Evolutionary conservation across 2,113 vertebrate species (phyloP).

Genomic region (Origma solitaria): DNA sequence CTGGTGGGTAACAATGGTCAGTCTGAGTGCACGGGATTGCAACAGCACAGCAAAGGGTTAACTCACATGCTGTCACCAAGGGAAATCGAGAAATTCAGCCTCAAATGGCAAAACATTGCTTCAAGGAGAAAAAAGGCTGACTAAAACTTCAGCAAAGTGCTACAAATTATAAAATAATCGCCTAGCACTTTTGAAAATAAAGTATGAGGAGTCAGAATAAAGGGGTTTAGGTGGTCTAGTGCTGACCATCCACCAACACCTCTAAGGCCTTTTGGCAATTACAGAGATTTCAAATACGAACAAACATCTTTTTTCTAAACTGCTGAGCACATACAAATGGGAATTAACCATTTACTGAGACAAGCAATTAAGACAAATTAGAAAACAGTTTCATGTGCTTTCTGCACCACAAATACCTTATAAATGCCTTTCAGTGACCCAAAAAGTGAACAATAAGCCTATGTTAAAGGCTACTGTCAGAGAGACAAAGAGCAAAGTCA

Average conservation of each 20-base stretch:
- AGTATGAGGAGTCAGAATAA: conserved; percentile 23
- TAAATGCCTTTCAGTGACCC: conserved; percentile 80
- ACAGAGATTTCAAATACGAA: conserved; percentile 71
- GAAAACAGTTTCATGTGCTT: conserved; percentile 71
- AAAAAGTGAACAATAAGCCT: conserved; percentile 76
- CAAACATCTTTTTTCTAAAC: conserved; percentile 69
- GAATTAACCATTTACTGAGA: conserved; percentile 75
- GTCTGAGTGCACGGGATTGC: neutral
- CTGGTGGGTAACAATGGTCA: neutral
- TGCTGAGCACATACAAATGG: conserved; percentile 66
- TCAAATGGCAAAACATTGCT: neutral
- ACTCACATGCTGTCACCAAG: neutral
- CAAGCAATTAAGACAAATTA: conserved; percentile 89
- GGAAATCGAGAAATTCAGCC: neutral
- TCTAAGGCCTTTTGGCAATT: conserved; percentile 64
- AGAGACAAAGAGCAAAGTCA: conserved; percentile 64
- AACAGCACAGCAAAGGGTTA: neutral
- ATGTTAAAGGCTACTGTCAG: conserved; percentile 79
- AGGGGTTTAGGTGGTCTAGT: conserved; percentile 27
- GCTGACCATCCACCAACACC: conserved; percentile 21
- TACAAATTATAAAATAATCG: neutral
- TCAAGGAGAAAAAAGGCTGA: neutral
- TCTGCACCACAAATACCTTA: conserved; percentile 68
- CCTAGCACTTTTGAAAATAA: neutral
- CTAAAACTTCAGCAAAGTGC: neutral